A percentile compares a stretch with the other conserved stretches of the same genome.
phyloP scores from a whole-genome alignment of 2,888 invertebrate genomes.

The Autographa gamma region DNA sequence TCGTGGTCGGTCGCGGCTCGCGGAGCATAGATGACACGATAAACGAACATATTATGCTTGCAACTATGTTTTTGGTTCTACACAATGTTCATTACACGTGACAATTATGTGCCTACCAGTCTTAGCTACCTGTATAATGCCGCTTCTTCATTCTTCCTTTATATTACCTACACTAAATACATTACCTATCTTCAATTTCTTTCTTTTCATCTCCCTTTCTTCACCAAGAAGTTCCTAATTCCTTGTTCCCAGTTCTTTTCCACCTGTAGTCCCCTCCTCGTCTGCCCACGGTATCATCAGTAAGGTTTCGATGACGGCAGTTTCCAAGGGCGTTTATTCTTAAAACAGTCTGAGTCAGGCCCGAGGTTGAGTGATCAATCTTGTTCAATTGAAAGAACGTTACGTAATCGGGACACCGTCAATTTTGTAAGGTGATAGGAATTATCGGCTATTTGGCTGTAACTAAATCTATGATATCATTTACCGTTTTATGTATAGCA shows the following conservation, averaged over 20 bases:
- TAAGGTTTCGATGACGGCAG: conserved; percentile 54
- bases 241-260: not conserved
- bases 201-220: not conserved
- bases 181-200: not conserved
- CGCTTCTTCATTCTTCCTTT: not conserved
- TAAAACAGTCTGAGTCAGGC: conserved; percentile 74
- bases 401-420: conserved; percentile 70
- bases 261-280: conserved; percentile 12
- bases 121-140: not conserved
- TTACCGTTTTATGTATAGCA: not conserved
- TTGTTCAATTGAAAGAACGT: conserved; percentile 76
- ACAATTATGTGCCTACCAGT: conserved; percentile 6
- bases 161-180: not conserved
- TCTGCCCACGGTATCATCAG: conserved; percentile 25
- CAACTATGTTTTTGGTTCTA: conserved; percentile 52
- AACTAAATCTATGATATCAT: conserved; percentile 20
- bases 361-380: conserved; percentile 79
- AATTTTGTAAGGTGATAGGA: conserved; percentile 58
- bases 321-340: conserved; percentile 62
- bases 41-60: conserved; percentile 41
- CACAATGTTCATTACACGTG: conserved; percentile 24
- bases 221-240: not conserved
- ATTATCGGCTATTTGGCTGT: conserved; percentile 43
- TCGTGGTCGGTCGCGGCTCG: conserved; percentile 51
- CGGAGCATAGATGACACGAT: conserved; percentile 55